phyloP scores from a whole-genome alignment of 2,797 vertebrate genomes.

The Pelochelys cantorii region DNA sequence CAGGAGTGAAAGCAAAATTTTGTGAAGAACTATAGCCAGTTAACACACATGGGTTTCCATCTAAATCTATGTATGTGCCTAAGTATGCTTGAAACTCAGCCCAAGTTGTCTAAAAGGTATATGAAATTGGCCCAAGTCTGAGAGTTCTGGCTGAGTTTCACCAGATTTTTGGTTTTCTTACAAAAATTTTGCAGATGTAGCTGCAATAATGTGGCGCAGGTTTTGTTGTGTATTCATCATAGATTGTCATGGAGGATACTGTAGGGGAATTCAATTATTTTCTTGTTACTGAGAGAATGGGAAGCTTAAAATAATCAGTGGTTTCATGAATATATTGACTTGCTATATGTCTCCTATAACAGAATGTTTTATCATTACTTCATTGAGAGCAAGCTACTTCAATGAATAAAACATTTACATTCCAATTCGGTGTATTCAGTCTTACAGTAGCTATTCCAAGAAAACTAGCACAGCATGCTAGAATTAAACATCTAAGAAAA shows the following conservation, averaged over 20 bases:
- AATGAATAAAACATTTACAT: not conserved
- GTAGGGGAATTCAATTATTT: not conserved
- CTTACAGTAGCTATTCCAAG: not conserved
- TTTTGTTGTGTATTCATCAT: not conserved
- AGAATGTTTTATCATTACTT: not conserved
- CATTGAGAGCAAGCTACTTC: not conserved
- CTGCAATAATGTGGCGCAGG: too few species aligned
- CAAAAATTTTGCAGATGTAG: rapidly evolving
- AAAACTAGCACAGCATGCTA: not conserved
- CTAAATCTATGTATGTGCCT: not conserved
- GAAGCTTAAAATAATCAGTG: not conserved
- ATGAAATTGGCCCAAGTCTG: not conserved
- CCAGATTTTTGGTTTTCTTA: not conserved
- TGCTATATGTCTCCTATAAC: not conserved
- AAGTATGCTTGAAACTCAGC: not conserved
- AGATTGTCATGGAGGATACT: rapidly evolving
- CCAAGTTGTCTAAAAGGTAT: not conserved
- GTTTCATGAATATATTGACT: rapidly evolving
- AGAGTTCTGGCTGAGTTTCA: not conserved
- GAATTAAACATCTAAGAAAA: not conserved
- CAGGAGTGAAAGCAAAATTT: not conserved
- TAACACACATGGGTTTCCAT: not conserved
- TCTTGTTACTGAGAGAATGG: rapidly evolving
- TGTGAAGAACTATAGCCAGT: not conserved
- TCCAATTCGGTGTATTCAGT: not conserved